phyloP scores from a whole-genome alignment of 2,113 vertebrate species.

The Todiramphus chloris region DNA sequence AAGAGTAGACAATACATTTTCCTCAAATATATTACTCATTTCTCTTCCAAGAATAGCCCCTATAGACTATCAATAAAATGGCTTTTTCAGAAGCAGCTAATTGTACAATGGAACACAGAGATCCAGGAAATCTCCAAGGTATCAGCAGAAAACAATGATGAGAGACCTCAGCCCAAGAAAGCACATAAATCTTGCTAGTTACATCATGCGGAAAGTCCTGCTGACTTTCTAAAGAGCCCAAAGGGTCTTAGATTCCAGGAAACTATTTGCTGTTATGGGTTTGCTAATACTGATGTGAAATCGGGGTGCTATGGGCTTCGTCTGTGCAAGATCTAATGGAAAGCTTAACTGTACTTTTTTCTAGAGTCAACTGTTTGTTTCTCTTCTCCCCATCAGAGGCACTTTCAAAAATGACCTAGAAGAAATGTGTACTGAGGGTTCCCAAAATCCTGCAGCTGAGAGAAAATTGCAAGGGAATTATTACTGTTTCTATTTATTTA shows the following conservation, averaged over 20 bases:
- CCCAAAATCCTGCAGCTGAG: constrained; percentile 9
- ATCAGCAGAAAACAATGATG: constrained; percentile 6
- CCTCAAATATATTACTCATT: background rate
- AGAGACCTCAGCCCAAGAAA: background rate
- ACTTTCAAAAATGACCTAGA: background rate
- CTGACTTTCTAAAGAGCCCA: constrained; percentile 1
- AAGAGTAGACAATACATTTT: background rate
- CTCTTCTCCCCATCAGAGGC: background rate
- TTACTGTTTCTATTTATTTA: constrained; percentile 2
- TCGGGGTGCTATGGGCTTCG: background rate
- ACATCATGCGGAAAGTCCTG: constrained; percentile 2
- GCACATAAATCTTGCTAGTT: background rate
- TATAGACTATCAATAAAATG: background rate
- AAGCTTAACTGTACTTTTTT: background rate
- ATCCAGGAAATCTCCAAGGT: constrained; percentile 22
- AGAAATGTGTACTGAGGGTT: background rate
- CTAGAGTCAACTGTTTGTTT: background rate
- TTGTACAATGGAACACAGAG: background rate
- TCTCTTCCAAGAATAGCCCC: background rate
- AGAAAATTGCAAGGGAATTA: constrained; percentile 1
- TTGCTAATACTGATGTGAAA: background rate
- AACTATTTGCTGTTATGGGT: background rate
- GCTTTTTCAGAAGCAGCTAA: background rate
- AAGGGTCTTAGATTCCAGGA: background rate
- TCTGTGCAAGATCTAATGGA: background rate